A percentile compares a stretch with the other conserved stretches of the same genome.
These are phyloP conservation scores for Napeogenes sylphis DNA, from an alignment of 2,888 invertebrate species.

Conservation along the genomic window DNA sequence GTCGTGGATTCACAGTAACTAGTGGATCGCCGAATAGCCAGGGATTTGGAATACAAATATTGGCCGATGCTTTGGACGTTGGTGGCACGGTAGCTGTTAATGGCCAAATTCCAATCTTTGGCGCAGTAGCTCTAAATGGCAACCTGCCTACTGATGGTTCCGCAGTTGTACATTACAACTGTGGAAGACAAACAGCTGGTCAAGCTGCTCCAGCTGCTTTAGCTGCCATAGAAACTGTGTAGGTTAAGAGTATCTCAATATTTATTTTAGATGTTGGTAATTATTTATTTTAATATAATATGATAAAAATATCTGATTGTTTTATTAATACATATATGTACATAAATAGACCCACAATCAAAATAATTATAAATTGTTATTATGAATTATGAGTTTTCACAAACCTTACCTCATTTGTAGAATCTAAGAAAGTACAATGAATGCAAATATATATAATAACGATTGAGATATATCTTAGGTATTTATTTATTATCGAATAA, in stretches of 20 bases:
- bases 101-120: slow-evolving; percentile 54
- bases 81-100: slow-evolving; percentile 49
- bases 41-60: slow-evolving; percentile 46
- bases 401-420: no score
- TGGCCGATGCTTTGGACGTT: slow-evolving; percentile 52
- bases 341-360: no score
- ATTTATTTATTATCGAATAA: no score
- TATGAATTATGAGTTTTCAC: no score
- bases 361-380: no score
- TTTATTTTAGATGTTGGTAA: slow-evolving; percentile 4
- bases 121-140: slow-evolving; percentile 50
- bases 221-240: slow-evolving; percentile 2
- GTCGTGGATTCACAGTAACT: slow-evolving; percentile 35
- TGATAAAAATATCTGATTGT: no score
- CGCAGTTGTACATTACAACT: slow-evolving; percentile 46
- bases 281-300: no score
- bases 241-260: not conserved
- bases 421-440: no score
- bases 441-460: no score
- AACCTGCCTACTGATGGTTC: slow-evolving; percentile 49
- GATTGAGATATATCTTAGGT: no score
- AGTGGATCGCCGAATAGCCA: slow-evolving; percentile 37
- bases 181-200: slow-evolving; percentile 23
- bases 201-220: not conserved
- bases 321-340: no score